Evolutionary conservation across 2,888 invertebrate species (phyloP).

Genomic region (Erannis defoliaria): DNA sequence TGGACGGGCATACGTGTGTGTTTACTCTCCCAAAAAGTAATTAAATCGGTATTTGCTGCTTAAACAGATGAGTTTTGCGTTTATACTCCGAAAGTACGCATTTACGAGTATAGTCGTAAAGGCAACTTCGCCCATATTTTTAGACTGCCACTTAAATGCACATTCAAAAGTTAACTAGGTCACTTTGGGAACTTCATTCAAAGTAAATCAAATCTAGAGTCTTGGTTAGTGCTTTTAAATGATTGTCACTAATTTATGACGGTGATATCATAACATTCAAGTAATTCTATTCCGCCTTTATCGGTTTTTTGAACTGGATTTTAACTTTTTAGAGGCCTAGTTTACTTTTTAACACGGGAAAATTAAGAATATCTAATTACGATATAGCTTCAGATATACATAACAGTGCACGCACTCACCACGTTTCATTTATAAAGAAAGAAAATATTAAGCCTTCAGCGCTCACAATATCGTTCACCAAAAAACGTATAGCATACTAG

Average conservation of each 20-base stretch:
- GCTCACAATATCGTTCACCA: no score
- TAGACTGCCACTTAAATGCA: slow-evolving; percentile 37
- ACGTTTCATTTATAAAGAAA: no score
- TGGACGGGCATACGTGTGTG: slow-evolving; percentile 11
- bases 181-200: slow-evolving; percentile 28
- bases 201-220: slow-evolving; percentile 30
- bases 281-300: no score
- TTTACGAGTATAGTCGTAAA: slow-evolving; percentile 43
- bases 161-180: slow-evolving; percentile 41
- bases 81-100: slow-evolving; percentile 37
- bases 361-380: no score
- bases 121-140: slow-evolving; percentile 42
- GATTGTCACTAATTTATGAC: slow-evolving; percentile 1
- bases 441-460: no score
- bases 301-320: no score
- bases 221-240: slow-evolving; percentile 4
- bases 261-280: neutral
- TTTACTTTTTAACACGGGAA: no score
- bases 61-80: slow-evolving; percentile 21
- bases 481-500: no score
- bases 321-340: no score
- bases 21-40: slow-evolving; percentile 28
- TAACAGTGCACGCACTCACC: no score
- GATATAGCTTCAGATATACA: no score
- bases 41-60: slow-evolving; percentile 34